Conservation (phyloP, 2,797 vertebrate genomes). For the Gymnothorax reevesii region DNA sequence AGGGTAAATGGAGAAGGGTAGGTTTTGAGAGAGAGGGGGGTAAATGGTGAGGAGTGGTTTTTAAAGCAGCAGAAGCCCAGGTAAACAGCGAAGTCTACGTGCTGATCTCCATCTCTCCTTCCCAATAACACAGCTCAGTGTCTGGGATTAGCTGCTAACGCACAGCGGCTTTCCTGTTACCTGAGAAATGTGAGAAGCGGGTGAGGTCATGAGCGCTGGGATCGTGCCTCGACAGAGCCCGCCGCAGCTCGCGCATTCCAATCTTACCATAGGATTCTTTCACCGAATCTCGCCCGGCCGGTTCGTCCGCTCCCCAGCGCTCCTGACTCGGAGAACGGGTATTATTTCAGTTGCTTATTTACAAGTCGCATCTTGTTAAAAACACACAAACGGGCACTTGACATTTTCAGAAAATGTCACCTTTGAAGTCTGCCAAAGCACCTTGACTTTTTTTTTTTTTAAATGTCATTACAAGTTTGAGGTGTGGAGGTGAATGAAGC, state of each 20-base stretch:
- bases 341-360: conserved; percentile 69
- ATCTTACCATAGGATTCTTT: conserved; percentile 61
- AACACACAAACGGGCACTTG: neutral
- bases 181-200: conserved; percentile 6
- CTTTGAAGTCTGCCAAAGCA: conserved; percentile 2
- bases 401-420: neutral
- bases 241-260: conserved; percentile 72
- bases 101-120: neutral
- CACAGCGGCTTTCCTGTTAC: neutral
- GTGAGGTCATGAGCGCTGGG: conserved; percentile 39
- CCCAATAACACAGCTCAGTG: neutral
- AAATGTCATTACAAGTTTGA: neutral
- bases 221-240: conserved; percentile 68
- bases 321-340: neutral
- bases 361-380: conserved; percentile 69
- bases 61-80: neutral
- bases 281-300: conserved; percentile 77
- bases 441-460: neutral
- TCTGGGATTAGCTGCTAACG: neutral
- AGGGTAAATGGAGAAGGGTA: too few relatives aligned
- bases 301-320: conserved; percentile 55
- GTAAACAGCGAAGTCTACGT: neutral
- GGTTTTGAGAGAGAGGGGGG: too few relatives aligned
- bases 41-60: too few relatives aligned
- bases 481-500: neutral